These are phyloP conservation scores for Harlomillsia oculata DNA, from an alignment of 1,140 invertebrate species.

Conservation along the genomic window DNA sequence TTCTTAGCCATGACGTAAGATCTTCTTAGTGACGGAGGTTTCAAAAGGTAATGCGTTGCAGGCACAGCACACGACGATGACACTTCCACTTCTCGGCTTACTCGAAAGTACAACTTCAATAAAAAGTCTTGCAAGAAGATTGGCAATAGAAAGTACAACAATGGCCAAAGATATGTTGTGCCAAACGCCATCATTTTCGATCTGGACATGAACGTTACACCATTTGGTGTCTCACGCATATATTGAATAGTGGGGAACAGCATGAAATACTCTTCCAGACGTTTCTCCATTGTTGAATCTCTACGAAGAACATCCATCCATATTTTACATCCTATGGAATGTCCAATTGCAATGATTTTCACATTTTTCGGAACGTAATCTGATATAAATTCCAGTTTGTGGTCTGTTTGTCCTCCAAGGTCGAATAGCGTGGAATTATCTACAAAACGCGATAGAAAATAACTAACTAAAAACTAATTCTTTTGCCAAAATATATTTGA, in stretches of 20 bases:
- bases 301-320: constrained; percentile 58
- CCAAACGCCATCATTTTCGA: constrained; percentile 40
- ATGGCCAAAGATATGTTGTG: constrained; percentile 43
- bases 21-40: constrained; percentile 38
- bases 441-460: background rate
- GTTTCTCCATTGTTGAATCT: background rate
- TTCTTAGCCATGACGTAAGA: constrained; percentile 43
- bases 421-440: constrained; percentile 52
- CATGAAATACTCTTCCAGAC: constrained; percentile 49
- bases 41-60: constrained; percentile 46
- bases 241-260: constrained; percentile 73
- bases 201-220: too few species aligned
- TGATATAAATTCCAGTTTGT: constrained; percentile 66
- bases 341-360: constrained; percentile 63
- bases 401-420: constrained; percentile 63
- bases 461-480: background rate
- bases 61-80: constrained; percentile 40
- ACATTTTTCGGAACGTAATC: constrained; percentile 57
- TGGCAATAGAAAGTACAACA: constrained; percentile 54
- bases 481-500: background rate
- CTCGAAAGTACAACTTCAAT: constrained; percentile 44
- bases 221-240: constrained; percentile 61
- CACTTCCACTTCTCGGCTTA: background rate
- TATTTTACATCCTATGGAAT: constrained; percentile 76
- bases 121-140: constrained; percentile 43